Conservation (phyloP, 2,888 invertebrate species). For the Caenorhabditis imperialis region DNA sequence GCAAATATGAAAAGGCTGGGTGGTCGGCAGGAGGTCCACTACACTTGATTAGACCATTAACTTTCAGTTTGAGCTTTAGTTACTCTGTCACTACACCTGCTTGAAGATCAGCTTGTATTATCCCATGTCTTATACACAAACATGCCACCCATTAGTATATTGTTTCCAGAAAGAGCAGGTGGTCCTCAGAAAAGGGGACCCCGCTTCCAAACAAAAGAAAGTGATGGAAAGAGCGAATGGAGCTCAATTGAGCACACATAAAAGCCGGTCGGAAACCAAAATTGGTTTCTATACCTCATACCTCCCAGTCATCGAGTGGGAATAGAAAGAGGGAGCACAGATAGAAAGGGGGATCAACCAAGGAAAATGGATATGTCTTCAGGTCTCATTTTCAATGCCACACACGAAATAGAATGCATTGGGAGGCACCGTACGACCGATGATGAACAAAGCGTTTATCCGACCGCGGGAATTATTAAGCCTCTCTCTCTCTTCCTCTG, state of each 20-base stretch:
- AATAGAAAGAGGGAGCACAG: not conserved
- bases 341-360: too few relatives aligned
- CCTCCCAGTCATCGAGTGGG: constrained; percentile 8
- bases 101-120: too few relatives aligned
- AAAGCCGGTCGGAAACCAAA: constrained; percentile 15
- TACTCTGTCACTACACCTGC: too few relatives aligned
- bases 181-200: too few relatives aligned
- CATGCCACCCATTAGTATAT: constrained; percentile 29
- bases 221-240: not conserved
- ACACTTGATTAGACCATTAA: constrained; percentile 25
- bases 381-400: not conserved
- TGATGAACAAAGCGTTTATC: constrained; percentile 51
- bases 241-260: constrained; percentile 52
- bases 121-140: not conserved
- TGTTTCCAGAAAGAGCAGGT: constrained; percentile 39
- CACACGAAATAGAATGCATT: not conserved
- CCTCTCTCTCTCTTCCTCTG: constrained; percentile 1
- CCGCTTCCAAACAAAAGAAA: constrained; percentile 42
- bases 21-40: constrained; percentile 1
- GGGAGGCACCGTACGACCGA: constrained; percentile 7
- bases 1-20: constrained; percentile 26
- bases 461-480: constrained; percentile 50
- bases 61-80: too few relatives aligned
- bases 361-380: too few relatives aligned
- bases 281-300: constrained; percentile 11